Evolutionary conservation across 2,888 invertebrate species (phyloP).

Genomic region (Leptinotarsa tumamoca): DNA sequence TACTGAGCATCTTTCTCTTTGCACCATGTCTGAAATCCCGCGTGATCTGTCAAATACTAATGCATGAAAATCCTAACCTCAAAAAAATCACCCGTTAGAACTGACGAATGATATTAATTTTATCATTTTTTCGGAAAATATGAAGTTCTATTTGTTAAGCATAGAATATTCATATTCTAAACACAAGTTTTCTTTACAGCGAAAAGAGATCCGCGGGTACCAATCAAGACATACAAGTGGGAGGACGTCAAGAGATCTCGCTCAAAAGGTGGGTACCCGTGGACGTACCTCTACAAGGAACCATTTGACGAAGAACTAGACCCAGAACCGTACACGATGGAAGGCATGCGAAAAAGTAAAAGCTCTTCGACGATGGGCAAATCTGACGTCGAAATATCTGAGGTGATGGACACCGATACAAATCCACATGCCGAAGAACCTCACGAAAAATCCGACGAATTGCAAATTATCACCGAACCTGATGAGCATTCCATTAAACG

Average conservation of each 20-base stretch:
- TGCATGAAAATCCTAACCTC: too few relatives aligned
- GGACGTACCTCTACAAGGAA: constrained; percentile 81
- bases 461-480: constrained; percentile 42
- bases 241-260: constrained; percentile 80
- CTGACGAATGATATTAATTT: too few relatives aligned
- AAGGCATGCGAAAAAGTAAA: constrained; percentile 55
- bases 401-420: constrained; percentile 29
- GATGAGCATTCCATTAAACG: constrained; percentile 44
- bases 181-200: constrained; percentile 53
- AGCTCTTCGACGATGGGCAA: constrained; percentile 53
- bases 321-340: constrained; percentile 62
- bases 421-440: constrained; percentile 13
- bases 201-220: constrained; percentile 72
- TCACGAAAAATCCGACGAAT: constrained; percentile 24
- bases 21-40: too few relatives aligned
- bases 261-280: constrained; percentile 81
- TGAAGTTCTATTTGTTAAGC: too few relatives aligned
- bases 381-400: constrained; percentile 49
- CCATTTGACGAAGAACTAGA: constrained; percentile 66
- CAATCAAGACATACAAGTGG: constrained; percentile 84
- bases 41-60: too few relatives aligned
- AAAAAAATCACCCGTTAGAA: too few relatives aligned
- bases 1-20: too few relatives aligned
- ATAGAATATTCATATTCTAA: background rate
- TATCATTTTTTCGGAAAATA: too few relatives aligned